Evolutionary conservation across 2,888 invertebrate genomes (phyloP), one percentile per base, ranked within the genome.

Genomic region (Opisthograptis luteolata): DNA sequence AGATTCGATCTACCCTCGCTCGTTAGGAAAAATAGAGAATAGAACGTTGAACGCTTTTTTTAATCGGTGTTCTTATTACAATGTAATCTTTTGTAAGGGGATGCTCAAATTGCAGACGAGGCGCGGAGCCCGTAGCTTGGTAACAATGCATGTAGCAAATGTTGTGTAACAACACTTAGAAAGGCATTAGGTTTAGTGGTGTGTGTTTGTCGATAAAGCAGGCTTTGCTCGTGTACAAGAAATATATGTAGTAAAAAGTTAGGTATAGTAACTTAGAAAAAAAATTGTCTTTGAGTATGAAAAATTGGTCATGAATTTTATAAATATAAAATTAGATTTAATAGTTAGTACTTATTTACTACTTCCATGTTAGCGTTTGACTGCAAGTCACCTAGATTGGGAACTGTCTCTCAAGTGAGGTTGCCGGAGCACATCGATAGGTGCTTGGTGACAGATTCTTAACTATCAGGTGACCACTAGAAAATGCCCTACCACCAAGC

Each of bases 131-230:
- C 66, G 64, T 68, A 76, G 64, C 59, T 62, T 65, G 54, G 51
- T 70, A 68, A 85, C 82, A 84, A 87, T 79, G 64, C 84, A 87
- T 79, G 64, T 74, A 58, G 55, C 71, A 79, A 85, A 82, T 87
- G 86, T 87, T 86, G 79, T 73, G 75, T 70, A 81, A 84, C 87
- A 88, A 82, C 78, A 81, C 77, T 82, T 79, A 76, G 60, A 40
- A 64, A 64, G 64, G 66, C 79, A 80, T 76, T 79, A 77, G 58
- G 37, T 37, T 36, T 73, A 79, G 79, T 62, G 81, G 65, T 77
- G 82, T 49, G 46, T 44, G 37, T 55, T 48, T 47, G 46, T 53
- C 56, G 43, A 37, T 37, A 32, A 12, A 51, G 8, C 8, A 1
- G 13, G 30, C 15, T 6, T 3, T 6, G 22, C 7, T 24, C 3